Conservation (phyloP, 2,113 vertebrate genomes). For the Chaetops frenatus region DNA sequence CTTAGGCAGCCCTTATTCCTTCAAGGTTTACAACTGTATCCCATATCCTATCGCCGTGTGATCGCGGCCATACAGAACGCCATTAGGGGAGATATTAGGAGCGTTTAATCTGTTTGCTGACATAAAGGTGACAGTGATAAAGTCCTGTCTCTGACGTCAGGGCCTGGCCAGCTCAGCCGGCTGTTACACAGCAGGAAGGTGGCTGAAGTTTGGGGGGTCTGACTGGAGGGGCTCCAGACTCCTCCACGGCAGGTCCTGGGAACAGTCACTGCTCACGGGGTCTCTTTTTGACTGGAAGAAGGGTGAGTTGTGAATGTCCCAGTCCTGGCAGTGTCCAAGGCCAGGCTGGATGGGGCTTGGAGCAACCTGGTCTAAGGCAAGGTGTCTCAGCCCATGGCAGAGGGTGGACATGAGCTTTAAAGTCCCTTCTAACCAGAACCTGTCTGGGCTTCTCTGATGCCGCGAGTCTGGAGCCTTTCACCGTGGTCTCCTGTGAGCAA, state of each 20-base stretch:
- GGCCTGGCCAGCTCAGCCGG: conserved; percentile 36
- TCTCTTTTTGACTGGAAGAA: fast-evolving
- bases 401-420: not conserved
- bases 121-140: conserved; percentile 88
- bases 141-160: conserved; percentile 70
- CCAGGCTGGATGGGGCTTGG: not conserved
- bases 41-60: conserved; percentile 84
- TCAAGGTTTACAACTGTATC: conserved; percentile 87
- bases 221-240: not conserved
- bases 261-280: fast-evolving
- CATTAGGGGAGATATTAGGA: conserved; percentile 77
- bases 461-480: fast-evolving
- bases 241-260: not conserved
- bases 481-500: fast-evolving
- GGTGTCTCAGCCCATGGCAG: not conserved
- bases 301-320: fast-evolving
- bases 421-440: not conserved
- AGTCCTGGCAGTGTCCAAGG: not conserved
- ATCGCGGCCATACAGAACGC: conserved; percentile 81
- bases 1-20: conserved; percentile 83
- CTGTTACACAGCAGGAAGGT: not conserved
- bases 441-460: no score
- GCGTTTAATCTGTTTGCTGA: conserved; percentile 78
- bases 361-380: fast-evolving
- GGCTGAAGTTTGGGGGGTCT: not conserved